phyloP scores from a whole-genome alignment of 1,140 invertebrate species.

The Drosophila nigrodunni region DNA sequence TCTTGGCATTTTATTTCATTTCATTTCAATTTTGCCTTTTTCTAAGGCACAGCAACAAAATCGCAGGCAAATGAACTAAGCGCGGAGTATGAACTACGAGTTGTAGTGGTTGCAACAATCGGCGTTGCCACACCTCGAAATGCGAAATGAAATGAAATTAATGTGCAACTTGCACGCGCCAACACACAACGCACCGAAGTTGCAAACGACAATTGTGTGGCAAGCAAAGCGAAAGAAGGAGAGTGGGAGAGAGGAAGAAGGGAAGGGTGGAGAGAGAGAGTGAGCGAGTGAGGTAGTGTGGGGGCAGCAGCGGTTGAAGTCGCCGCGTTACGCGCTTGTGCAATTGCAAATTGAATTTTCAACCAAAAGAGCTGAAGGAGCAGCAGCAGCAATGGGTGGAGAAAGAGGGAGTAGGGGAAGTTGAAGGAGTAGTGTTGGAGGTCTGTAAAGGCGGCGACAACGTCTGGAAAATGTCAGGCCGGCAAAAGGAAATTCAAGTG shows the following conservation, averaged over 20 bases:
- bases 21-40: conserved; percentile 76
- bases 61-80: conserved; percentile 77
- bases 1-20: conserved; percentile 76
- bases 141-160: conserved; percentile 78
- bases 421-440: conserved; percentile 9
- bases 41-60: conserved; percentile 67
- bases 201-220: background rate
- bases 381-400: background rate
- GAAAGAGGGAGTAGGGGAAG: background rate
- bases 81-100: conserved; percentile 74
- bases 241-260: background rate
- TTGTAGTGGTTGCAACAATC: conserved; percentile 66
- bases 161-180: conserved; percentile 79
- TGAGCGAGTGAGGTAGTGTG: background rate
- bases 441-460: background rate
- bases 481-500: conserved; percentile 77
- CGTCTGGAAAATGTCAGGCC: conserved; percentile 75
- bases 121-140: conserved; percentile 76
- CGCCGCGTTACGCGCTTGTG: conserved; percentile 75
- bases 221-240: background rate
- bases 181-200: conserved; percentile 43
- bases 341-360: conserved; percentile 82
- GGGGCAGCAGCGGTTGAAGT: conserved; percentile 15
- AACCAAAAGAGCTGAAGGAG: conserved; percentile 46
- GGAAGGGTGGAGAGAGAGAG: background rate